Conservation (phyloP, 2,797 vertebrate genomes). For the Echiichthys vipera region DNA sequence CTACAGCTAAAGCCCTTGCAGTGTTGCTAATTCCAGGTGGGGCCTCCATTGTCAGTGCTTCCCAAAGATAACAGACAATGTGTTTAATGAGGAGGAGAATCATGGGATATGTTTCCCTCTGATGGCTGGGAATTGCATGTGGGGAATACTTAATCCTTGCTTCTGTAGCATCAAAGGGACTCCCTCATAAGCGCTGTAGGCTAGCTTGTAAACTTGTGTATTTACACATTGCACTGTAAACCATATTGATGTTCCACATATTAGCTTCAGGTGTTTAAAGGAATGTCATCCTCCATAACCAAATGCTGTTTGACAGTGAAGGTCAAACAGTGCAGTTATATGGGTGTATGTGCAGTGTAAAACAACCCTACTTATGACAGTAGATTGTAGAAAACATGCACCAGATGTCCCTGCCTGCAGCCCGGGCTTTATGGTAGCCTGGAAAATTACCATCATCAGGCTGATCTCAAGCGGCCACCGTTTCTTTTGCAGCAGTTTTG, state of each 20-base stretch:
- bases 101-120: slow-evolving; percentile 53
- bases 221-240: neutral
- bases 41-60: slow-evolving; percentile 65
- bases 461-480: slow-evolving; percentile 42
- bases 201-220: neutral
- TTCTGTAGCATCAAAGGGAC: slow-evolving; percentile 29
- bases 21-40: slow-evolving; percentile 35
- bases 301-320: slow-evolving; percentile 13
- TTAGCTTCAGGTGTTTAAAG: neutral
- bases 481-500: slow-evolving; percentile 53
- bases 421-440: slow-evolving; percentile 61
- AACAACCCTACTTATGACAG: slow-evolving; percentile 50
- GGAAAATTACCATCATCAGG: slow-evolving; percentile 74
- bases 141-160: slow-evolving; percentile 22
- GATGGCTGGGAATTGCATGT: neutral
- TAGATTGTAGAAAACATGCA: slow-evolving; percentile 48
- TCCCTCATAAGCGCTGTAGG: neutral
- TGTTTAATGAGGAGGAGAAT: slow-evolving; percentile 44
- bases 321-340: slow-evolving; percentile 3
- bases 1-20: slow-evolving; percentile 3
- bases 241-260: neutral
- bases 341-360: slow-evolving; percentile 21
- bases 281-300: slow-evolving; percentile 2
- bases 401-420: slow-evolving; percentile 73
- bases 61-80: slow-evolving; percentile 66